These are phyloP conservation scores for Candidula unifasciata DNA, from an alignment of 2,888 invertebrate species.

Conservation along the genomic window DNA sequence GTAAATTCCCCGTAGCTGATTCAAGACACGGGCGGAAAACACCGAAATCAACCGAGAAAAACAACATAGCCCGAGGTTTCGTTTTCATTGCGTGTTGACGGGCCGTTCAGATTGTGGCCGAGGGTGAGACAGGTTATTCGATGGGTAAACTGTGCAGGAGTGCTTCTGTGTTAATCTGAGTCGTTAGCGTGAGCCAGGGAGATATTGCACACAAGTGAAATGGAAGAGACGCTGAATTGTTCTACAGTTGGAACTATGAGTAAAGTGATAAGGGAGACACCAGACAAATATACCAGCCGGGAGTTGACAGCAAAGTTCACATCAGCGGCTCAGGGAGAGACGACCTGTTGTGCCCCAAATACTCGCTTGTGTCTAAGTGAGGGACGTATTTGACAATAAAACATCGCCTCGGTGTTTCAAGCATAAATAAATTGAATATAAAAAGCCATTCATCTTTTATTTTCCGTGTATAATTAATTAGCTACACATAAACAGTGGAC, in stretches of 20 bases:
- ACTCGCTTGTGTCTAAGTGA: background rate
- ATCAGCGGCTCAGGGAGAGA: background rate
- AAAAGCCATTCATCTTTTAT: no score
- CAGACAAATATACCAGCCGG: no score
- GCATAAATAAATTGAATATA: no score
- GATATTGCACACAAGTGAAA: background rate
- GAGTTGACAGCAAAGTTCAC: background rate
- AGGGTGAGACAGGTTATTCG: constrained; percentile 9
- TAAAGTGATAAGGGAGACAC: background rate
- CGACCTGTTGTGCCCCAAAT: background rate
- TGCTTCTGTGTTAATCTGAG: constrained; percentile 37
- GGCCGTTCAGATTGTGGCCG: constrained; percentile 14
- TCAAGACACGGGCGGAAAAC: constrained; percentile 38
- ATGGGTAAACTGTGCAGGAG: constrained; percentile 30
- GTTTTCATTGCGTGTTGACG: constrained; percentile 26
- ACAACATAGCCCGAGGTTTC: constrained; percentile 42
- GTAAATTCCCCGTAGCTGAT: constrained; percentile 33
- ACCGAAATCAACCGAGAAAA: constrained; percentile 13
- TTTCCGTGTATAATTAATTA: no score
- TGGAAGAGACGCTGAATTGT: background rate
- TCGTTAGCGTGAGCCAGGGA: constrained; percentile 11
- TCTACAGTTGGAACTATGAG: background rate
- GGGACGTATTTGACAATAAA: no score
- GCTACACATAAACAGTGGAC: no score
- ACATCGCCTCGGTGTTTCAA: no score